phyloP scores from a whole-genome alignment of 2,113 vertebrate species.

The Eretmochelys imbricata region DNA sequence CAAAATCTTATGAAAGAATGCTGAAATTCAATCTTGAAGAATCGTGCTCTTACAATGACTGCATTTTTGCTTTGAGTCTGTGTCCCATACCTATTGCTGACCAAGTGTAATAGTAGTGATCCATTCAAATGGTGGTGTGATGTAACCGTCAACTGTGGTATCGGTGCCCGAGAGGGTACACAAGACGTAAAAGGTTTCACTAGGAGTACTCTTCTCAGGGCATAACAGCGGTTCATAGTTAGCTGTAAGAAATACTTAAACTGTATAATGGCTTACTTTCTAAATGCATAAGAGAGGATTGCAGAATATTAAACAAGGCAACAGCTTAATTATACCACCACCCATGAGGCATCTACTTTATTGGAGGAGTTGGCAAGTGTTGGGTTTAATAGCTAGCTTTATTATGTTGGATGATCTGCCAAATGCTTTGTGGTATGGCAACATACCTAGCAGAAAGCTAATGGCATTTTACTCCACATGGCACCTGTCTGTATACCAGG shows the following conservation, averaged over 20 bases:
- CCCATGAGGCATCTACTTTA: constrained; percentile 36
- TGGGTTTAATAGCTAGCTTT: constrained; percentile 26
- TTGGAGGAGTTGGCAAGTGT: constrained; percentile 21
- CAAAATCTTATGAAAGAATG: not conserved
- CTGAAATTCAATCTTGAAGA: not conserved
- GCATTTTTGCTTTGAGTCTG: not conserved
- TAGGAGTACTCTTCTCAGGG: not conserved
- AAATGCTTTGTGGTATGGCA: not conserved
- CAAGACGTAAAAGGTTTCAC: not conserved
- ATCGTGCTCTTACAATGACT: not conserved
- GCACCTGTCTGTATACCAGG: not conserved
- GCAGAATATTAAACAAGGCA: constrained; percentile 2
- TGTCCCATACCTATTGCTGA: not conserved
- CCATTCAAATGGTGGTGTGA: not conserved
- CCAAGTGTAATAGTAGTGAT: not conserved
- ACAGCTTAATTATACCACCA: constrained; percentile 24
- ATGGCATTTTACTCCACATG: not conserved
- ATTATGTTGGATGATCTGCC: not conserved
- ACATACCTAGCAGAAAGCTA: not conserved
- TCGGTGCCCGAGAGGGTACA: not conserved
- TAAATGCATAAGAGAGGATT: not conserved
- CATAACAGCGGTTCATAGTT: not conserved
- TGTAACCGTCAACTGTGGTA: not conserved
- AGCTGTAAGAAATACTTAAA: not conserved
- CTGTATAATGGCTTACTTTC: not conserved